phyloP scores from a whole-genome alignment of 1,140 invertebrate genomes.

The Hermatobates lingyangjiaoensis region DNA sequence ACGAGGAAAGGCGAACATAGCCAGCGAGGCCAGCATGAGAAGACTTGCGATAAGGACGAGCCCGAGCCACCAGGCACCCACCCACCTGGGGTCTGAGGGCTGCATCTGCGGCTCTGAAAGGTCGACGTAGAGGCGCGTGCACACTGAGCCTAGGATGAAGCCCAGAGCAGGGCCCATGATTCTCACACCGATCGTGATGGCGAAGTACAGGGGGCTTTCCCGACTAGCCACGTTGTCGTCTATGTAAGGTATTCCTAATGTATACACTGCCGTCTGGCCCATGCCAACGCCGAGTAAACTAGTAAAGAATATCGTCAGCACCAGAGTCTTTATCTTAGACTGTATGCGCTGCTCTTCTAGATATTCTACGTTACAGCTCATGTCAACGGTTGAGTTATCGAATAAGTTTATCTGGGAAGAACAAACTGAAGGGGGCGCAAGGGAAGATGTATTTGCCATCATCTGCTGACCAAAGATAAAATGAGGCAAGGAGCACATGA shows the following conservation, averaged over 20 bases:
- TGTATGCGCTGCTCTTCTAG: constrained; percentile 39
- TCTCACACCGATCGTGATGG: constrained; percentile 77
- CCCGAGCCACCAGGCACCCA: constrained; percentile 82
- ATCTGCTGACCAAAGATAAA: constrained; percentile 57
- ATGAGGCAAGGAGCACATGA: constrained; percentile 70
- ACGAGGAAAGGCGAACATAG: constrained; percentile 78
- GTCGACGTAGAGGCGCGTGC: constrained; percentile 72
- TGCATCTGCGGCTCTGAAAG: constrained; percentile 56
- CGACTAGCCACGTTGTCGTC: constrained; percentile 82
- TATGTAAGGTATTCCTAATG: constrained; percentile 82
- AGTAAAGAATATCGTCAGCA: constrained; percentile 68
- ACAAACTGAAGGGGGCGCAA: constrained; percentile 18
- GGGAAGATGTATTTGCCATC: constrained; percentile 38
- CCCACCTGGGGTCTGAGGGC: constrained; percentile 71
- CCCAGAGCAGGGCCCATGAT: constrained; percentile 79
- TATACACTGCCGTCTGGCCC: constrained; percentile 80
- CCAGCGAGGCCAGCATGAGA: constrained; percentile 54
- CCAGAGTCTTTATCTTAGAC: constrained; percentile 54
- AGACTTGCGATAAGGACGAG: constrained; percentile 59
- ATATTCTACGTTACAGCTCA: constrained; percentile 32
- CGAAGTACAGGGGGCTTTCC: constrained; percentile 84
- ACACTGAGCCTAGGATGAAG: constrained; percentile 76
- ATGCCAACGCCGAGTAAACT: constrained; percentile 77
- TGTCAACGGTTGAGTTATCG: not conserved
- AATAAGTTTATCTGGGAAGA: constrained; percentile 2